Evolutionary conservation across 2,888 invertebrate species (phyloP), one percentile per base, ranked within the genome.

Genomic region (Myathropa florea): DNA sequence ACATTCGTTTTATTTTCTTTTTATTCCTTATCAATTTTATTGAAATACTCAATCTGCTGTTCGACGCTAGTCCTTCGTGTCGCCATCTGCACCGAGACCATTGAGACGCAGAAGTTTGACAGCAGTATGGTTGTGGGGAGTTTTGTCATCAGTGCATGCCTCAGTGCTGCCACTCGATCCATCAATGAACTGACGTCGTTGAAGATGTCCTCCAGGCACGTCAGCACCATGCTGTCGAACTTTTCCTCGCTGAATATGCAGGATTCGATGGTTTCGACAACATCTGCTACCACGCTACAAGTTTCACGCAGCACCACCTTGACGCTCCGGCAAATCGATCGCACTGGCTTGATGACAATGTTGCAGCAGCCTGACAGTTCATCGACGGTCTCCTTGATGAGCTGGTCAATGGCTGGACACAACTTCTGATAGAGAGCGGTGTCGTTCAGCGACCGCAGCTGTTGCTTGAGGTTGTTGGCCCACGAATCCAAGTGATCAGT

Each of bases 361-460:
- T 90, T 90, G 71, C 91, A 91, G 30, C 91, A 91, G 7, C 86
- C 88, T 4, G 89, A 89, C 14, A 91, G 76, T 61, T 91, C 89
- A 4, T 85, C 75, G 1, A 89, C 85, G 30, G 89, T 90, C 3
- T 88, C 83, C 9, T 88, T 80, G 28, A 91, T 89, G 21, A 91
- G 89, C 0, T 87, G 86, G 53, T 91, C 91, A 53, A 91, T 83
- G 0, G 89, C 88, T 33, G 89, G 88, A 71, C 91, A 91, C 4
- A 88, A 76, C 3, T 88, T 85, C 61, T 77, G 89, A 75, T 90
- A 90, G 14, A 89, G 33, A 18, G 88, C 77, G 4, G 89, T 88
- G 30, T 90, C 88, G 81, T 90, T 89, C 3, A 87, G 61, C 4
- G 88, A 78, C 10, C 89, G 89, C 33, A 91, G 57, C n/a, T 89